Base-by-base conservation (phyloP, 2,797 vertebrate genomes). In the Prunella strophiata region DNA sequence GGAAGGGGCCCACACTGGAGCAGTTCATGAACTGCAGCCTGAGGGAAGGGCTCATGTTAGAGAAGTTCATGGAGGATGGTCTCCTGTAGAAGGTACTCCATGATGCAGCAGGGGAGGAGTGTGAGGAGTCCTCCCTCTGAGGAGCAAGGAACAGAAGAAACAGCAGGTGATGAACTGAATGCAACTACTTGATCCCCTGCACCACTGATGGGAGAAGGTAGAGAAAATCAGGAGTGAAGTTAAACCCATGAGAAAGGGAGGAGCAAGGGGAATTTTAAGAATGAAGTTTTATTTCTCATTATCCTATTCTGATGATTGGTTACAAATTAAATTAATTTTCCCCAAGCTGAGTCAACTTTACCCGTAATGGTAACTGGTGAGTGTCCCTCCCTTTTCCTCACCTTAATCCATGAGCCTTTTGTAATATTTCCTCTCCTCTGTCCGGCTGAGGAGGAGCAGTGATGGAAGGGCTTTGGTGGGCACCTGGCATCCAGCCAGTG, bases 281-380 rank as follows among this genome's bases (percentile, higher is more conserved):
- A 51, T 38, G 47, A 19, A 2, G 4, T 55, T 55, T 88, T 42
- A 18, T 78, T 76, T 88, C 17, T 66, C 16, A 25, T 80, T 85
- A 34, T 25, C 20, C 29, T 57, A 18, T 54, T 67, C 20, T 72
- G 18, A 26, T 47, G 15, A 25, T 16, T 71, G 23, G 27, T 80
- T 70, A 54, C 20, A 65, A 43, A 38, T 42, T 36, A 65, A 73
- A 45, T 36, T 57, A 23, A 34, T 67, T 75, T 76, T 62, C 10
- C 20, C 20, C 25, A 43, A 66, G 13, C 6, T 0, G 0, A 51
- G 43, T 62, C 63, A 61, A 10, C 36, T 57, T 71, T 78, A 23
- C 16, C 34, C 0, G 0, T 26, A 21, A 70, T n/a, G 13, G 19
- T 38, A 58, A 43, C 7, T 32, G 18, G 2, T 30, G 27, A 62